A percentile compares a stretch with the other conserved stretches of the same genome.
Conservation (phyloP, 2,797 vertebrate species). For the Microhierax caerulescens region DNA sequence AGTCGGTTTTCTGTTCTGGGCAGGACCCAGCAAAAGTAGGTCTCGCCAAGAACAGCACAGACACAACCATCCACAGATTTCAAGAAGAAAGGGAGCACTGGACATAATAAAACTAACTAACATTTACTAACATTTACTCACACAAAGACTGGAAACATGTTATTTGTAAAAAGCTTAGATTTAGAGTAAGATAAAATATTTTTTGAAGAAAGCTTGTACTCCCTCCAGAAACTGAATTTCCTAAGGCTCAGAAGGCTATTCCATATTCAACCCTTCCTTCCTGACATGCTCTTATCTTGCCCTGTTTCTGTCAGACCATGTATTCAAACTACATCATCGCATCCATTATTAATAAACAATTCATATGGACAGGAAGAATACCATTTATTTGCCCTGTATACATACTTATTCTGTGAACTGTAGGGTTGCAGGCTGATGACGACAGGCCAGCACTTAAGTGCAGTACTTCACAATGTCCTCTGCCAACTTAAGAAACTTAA, state of each 20-base stretch:
- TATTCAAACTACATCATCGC: neutral
- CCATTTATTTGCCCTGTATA: neutral
- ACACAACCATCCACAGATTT: neutral
- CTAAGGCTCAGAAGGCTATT: neutral
- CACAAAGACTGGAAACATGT: neutral
- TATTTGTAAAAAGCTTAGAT: slow-evolving; percentile 19
- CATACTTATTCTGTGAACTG: neutral
- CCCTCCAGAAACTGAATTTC: slow-evolving; percentile 8
- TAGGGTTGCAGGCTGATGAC: neutral
- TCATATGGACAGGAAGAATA: neutral
- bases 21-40: neutral
- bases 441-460: neutral
- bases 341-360: slow-evolving; percentile 2
- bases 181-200: neutral
- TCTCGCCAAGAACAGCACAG: neutral
- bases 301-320: neutral
- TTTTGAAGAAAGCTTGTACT: neutral
- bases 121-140: neutral
- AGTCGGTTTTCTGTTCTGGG: neutral
- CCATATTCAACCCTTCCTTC: neutral
- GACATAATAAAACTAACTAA: neutral
- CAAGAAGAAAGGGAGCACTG: neutral
- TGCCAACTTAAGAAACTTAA: neutral
- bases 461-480: neutral
- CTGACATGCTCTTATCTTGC: slow-evolving; percentile 22